Evolutionary conservation across 2,797 vertebrate species (phyloP).

Genomic region (Pelodytes ibericus): DNA sequence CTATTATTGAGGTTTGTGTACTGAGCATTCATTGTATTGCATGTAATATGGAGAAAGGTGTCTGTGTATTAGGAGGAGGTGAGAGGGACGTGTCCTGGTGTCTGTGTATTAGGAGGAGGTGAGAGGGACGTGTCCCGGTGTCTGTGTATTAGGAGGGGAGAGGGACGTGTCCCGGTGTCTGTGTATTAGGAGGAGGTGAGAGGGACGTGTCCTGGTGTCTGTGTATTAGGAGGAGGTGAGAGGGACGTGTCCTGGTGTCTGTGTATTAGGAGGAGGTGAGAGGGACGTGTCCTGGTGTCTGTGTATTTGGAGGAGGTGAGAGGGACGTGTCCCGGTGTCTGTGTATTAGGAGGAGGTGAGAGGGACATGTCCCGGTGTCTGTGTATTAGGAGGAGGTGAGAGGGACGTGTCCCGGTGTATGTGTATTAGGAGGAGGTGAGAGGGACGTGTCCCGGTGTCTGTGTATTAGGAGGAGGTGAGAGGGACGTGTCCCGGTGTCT

Average conservation of each 20-base stretch:
- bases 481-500: too few species aligned
- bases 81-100: not conserved
- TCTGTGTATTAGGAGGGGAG: too few species aligned
- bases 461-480: too few species aligned
- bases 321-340: constrained; percentile 7
- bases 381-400: constrained; percentile 8
- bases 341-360: constrained; percentile 27
- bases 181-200: too few species aligned
- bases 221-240: too few species aligned
- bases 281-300: too few species aligned
- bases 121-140: not conserved
- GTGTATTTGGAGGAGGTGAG: constrained; percentile 7
- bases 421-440: constrained; percentile 22
- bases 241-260: too few species aligned
- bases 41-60: not conserved
- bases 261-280: too few species aligned
- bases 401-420: constrained; percentile 6
- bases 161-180: too few species aligned
- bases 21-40: too few species aligned
- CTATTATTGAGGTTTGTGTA: not conserved
- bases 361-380: not conserved
- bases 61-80: constrained; percentile 16
- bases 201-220: too few species aligned
- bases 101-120: constrained; percentile 16
- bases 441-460: too few species aligned